Conservation (phyloP, 2,113 vertebrate genomes). For the Micronisus gabar region DNA sequence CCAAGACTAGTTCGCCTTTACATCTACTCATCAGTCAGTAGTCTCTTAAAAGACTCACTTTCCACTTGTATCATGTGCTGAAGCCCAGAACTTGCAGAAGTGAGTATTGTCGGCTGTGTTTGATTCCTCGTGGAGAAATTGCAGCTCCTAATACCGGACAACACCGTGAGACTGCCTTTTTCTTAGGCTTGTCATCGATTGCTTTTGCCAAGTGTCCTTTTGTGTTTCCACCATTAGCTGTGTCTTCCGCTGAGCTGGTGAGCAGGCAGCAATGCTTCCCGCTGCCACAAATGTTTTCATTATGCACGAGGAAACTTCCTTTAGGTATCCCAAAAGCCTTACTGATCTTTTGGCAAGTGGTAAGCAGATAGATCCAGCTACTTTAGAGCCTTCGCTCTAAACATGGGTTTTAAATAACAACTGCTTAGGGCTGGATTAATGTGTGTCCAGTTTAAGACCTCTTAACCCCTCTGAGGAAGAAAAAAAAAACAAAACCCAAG, state of each 20-base stretch:
- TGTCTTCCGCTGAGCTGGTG: neutral
- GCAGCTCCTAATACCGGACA: rapidly evolving
- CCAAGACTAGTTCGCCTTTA: neutral
- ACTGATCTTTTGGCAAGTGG: neutral
- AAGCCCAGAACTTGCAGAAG: neutral
- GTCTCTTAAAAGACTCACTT: neutral
- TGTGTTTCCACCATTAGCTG: neutral
- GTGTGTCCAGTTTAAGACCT: neutral
- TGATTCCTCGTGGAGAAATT: neutral
- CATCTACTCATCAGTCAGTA: neutral
- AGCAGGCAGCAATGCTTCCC: neutral
- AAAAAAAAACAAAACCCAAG: rapidly evolving
- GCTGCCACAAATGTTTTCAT: neutral
- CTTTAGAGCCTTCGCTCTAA: neutral
- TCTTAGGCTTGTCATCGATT: neutral
- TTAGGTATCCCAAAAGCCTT: neutral
- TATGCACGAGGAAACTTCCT: neutral
- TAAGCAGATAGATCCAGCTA: neutral
- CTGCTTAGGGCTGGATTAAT: neutral
- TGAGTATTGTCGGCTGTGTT: rapidly evolving
- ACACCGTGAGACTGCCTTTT: neutral
- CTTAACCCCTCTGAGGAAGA: neutral
- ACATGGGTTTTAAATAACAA: rapidly evolving
- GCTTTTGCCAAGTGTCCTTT: neutral
- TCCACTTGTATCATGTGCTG: rapidly evolving